Percentiles rank a stretch among this genome's conserved stretches.
These are phyloP conservation scores for Euwallacea similis DNA, from an alignment of 1,140 invertebrate genomes.

Conservation along the genomic window DNA sequence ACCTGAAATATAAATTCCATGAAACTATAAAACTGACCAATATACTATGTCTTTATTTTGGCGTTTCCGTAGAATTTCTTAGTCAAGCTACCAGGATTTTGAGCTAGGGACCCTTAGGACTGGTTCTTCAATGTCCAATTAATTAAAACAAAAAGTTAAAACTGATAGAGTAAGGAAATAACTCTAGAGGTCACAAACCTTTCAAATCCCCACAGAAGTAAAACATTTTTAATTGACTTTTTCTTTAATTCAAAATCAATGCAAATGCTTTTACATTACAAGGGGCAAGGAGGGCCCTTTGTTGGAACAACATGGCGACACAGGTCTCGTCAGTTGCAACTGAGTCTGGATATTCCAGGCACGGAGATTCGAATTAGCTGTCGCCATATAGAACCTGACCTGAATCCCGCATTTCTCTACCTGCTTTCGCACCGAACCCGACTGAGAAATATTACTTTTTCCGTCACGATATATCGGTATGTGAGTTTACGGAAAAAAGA, in stretches of 20 bases:
- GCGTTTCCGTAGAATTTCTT: no score
- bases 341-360: conserved; percentile 36
- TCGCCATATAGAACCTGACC: conserved; percentile 39
- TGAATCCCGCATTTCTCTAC: conserved; percentile 41
- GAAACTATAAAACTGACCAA: no score
- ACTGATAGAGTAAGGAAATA: no score
- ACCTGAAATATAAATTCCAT: no score
- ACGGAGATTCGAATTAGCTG: conserved; percentile 43
- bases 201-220: background rate
- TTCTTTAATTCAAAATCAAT: conserved; percentile 12
- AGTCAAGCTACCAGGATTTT: no score
- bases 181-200: no score
- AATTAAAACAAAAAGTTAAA: no score
- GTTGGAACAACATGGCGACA: background rate
- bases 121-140: no score
- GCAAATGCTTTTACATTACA: background rate
- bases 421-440: conserved; percentile 16
- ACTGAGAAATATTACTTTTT: conserved; percentile 33
- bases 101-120: no score
- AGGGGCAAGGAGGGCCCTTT: background rate
- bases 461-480: conserved; percentile 3
- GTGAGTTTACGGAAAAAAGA: background rate
- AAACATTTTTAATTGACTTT: background rate
- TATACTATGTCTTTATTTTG: no score
- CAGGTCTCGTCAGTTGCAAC: conserved; percentile 24